Evolutionary conservation across 2,797 vertebrate genomes (phyloP).

Genomic region (Mionectes olivaceus): DNA sequence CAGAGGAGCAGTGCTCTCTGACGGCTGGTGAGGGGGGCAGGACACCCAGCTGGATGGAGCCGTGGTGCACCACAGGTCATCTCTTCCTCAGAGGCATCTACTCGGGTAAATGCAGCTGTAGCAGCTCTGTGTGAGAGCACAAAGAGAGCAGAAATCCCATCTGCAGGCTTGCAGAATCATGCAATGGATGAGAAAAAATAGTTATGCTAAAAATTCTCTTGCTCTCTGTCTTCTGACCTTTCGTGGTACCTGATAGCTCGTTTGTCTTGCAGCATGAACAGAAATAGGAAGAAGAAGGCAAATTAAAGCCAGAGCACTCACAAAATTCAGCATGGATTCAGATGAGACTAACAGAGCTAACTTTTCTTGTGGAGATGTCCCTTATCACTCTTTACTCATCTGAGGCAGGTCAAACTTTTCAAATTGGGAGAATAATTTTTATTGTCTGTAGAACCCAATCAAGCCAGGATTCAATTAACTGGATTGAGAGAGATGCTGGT

Average conservation of each 20-base stretch:
- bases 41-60: background rate
- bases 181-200: background rate
- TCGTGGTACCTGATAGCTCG: background rate
- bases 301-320: background rate
- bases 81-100: background rate
- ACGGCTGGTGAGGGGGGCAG: background rate
- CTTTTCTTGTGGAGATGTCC: background rate
- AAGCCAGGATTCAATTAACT: conserved; percentile 34
- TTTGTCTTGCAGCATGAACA: conserved; percentile 15
- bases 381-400: background rate
- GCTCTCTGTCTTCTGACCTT: conserved; percentile 19
- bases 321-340: background rate
- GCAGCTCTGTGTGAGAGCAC: background rate
- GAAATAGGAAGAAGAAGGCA: background rate
- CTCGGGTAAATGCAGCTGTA: background rate
- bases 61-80: rapidly evolving
- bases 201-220: background rate
- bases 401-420: background rate
- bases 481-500: background rate
- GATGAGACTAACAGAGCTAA: background rate
- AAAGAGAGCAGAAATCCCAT: background rate
- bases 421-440: background rate
- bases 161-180: background rate
- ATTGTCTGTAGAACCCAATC: conserved; percentile 15
- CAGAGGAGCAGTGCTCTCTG: background rate